Evolutionary conservation across 2,113 vertebrate species (phyloP), one percentile per base, ranked within the genome.

Genomic region (Takifugu flavidus): DNA sequence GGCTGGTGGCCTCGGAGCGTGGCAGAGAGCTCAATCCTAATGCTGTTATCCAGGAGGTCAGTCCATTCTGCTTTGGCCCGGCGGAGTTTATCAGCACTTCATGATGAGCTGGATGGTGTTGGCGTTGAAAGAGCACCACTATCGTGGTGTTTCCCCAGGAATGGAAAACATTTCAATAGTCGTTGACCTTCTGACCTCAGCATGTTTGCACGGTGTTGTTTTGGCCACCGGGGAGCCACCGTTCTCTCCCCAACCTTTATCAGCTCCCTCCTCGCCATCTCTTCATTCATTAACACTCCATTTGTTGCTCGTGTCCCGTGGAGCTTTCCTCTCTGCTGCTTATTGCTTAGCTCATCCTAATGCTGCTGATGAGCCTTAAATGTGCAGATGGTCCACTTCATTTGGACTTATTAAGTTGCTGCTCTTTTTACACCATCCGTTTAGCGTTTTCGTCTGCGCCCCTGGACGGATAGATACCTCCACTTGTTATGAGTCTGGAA

Each of bases 1-100:
- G 56, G 57, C 77, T 45, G 12, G 52, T 56, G 20, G 75, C 55
- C 59, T 62, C 54, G 43, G 43, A 63, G 61, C 49, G 49, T 49
- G 25, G 54, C 29, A 15, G 45, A 71, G 56, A 68, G 72, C 79
- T 90, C 86, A 65, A 87, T 88, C 75, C 82, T 89, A 89, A 91
- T 79, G 67, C 73, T 72, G 67, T 91, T 85, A 88, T 64, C 74
- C 70, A 54, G 47, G 80, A 86, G 84, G 87, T 89, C 87, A 87
- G 70, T 87, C 72, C 63, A 74, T 83, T 82, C 44, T 20, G 42
- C 53, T 28, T 70, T 66, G 71, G 67, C 70, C 67, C 44, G 29
- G 59, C 50, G 53, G 72, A 64, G 79, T 82, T 85, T 82, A 80
- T 88, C 86, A 83, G 78, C 76, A 51, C 83, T 80, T 84, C 69